Evolutionary conservation across 2,888 invertebrate species (phyloP).

Genomic region (Dryobotodes eremita): DNA sequence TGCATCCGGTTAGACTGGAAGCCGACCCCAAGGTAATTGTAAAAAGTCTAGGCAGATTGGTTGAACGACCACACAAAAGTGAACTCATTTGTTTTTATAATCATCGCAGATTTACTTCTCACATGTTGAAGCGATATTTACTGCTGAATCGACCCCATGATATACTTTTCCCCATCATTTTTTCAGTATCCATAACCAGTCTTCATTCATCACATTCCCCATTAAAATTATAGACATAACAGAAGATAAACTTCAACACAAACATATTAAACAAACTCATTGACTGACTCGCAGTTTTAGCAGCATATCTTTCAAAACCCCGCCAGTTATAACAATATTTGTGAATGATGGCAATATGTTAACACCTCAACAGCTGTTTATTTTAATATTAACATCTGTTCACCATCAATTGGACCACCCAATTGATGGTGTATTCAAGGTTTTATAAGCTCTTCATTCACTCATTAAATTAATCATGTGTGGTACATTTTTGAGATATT

Average conservation of each 20-base stretch:
- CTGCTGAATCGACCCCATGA: neutral
- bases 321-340: conserved; percentile 39
- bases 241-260: conserved; percentile 26
- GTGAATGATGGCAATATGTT: conserved; percentile 13
- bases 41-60: no score
- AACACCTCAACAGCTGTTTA: conserved; percentile 27
- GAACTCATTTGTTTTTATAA: neutral
- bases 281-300: conserved; percentile 36
- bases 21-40: no score
- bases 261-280: conserved; percentile 32
- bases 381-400: conserved; percentile 43
- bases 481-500: neutral
- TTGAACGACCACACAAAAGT: neutral
- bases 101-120: neutral
- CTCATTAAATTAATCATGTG: conserved; percentile 14
- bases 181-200: neutral
- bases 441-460: conserved; percentile 21
- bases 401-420: conserved; percentile 11
- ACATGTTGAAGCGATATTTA: neutral
- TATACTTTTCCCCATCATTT: neutral
- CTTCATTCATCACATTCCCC: conserved; percentile 3
- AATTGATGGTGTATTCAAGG: conserved; percentile 44
- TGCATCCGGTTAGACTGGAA: no score
- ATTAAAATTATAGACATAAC: conserved; percentile 30
- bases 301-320: conserved; percentile 25